A percentile compares a stretch with the other conserved stretches of the same genome.
Conservation (phyloP, 2,797 vertebrate species). For the Siniperca scherzeri region DNA sequence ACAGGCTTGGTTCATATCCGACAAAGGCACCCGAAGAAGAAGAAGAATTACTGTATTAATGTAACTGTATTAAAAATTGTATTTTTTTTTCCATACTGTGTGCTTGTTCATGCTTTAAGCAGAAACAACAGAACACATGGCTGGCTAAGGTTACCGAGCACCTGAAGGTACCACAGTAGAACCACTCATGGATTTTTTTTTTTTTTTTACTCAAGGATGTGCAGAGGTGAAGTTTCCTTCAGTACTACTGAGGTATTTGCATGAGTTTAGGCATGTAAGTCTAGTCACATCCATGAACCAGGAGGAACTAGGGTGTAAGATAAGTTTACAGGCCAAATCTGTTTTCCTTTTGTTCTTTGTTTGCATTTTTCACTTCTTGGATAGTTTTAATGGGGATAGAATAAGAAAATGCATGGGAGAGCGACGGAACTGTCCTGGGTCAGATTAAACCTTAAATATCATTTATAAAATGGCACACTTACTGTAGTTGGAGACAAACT, state of each 20-base stretch:
- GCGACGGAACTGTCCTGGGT: background rate
- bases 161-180: background rate
- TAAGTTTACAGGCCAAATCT: constrained; percentile 8
- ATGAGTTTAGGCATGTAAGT: constrained; percentile 9
- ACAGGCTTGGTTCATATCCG: background rate
- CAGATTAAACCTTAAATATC: background rate
- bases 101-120: background rate
- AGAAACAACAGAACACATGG: background rate
- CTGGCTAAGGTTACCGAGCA: background rate
- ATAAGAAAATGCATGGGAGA: background rate
- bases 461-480: background rate
- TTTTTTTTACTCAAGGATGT: background rate
- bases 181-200: background rate
- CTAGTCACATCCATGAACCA: background rate
- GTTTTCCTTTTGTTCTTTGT: background rate
- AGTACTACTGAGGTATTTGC: background rate
- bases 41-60: too few species aligned
- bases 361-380: background rate
- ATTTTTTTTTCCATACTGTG: too few species aligned
- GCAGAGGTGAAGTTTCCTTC: background rate
- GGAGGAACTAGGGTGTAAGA: background rate
- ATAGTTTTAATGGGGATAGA: background rate
- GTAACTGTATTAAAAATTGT: too few species aligned
- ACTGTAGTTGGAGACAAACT: background rate
- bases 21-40: background rate